Base-by-base conservation (phyloP, 2,113 vertebrate genomes). In the Toxotes chatareus region DNA sequence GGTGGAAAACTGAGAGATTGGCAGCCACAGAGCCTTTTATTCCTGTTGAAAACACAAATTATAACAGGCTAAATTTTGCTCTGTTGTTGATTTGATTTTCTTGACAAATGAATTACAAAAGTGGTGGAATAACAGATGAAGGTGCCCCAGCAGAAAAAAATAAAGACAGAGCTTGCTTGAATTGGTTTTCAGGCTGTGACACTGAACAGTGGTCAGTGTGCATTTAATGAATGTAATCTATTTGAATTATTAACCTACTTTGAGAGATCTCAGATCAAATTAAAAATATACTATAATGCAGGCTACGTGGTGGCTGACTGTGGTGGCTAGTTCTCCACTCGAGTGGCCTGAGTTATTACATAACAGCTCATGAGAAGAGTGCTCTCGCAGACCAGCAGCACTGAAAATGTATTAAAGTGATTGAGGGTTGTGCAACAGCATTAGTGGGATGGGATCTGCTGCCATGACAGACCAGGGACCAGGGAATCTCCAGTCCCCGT, bases 351-450 rank as follows among this genome's bases (percentile, higher is more conserved):
- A 76, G 51, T 85, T 79, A 78, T 94, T 92, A 91, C 72, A 67
- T 92, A 93, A 94, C 63, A 14, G 66, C 47, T 80, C 86, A 89
- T 90, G 86, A 86, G 83, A 42, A 59, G 61, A 79, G 73, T 59
- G 47, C 79, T 73, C 82, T 69, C 62, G 85, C 88, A 77, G 76
- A 83, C 79, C 40, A 31, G 82, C 46, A 79, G 57, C 71, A 84
- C 73, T 85, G 84, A 66, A 89, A 88, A 89, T 92, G 76, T 88
- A 87, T 92, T 92, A 92, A 89, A 69, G 84, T 90, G 93, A 92
- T 91, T 90, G 88, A 94, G n/a, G 57, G 88, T 94, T 94, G 93
- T 92, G 94, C 93, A 94, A 94, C 86, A 88, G 90, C 85, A 93
- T 94, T 95, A 94, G 91, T 44, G 71, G 82, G 88, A 93, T 89